These are phyloP conservation scores for Aspidapion aeneum DNA, from an alignment of 2,888 invertebrate genomes.

Conservation along the genomic window DNA sequence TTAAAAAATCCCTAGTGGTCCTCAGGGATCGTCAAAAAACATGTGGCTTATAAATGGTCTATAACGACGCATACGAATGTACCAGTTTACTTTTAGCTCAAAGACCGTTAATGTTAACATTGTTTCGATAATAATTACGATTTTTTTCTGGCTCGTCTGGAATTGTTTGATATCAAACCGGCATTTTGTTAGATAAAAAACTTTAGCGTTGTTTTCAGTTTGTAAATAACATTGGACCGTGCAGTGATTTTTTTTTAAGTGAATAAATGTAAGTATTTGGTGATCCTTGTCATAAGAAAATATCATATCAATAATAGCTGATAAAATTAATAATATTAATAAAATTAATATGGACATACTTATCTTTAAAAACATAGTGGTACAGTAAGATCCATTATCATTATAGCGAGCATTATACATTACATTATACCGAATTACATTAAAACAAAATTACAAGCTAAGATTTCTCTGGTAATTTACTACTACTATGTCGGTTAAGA, in stretches of 20 bases:
- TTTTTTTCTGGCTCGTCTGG: not conserved
- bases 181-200: not conserved
- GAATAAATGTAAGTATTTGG: not conserved
- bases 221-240: not conserved
- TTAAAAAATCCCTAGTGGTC: constrained; percentile 42
- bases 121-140: not conserved
- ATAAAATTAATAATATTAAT: too few relatives aligned
- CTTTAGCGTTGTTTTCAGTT: not conserved
- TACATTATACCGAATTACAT: too few relatives aligned
- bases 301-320: too few relatives aligned
- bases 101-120: too few relatives aligned
- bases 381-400: too few relatives aligned
- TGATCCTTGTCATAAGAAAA: too few relatives aligned
- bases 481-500: too few relatives aligned
- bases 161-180: not conserved
- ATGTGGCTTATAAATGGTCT: constrained; percentile 36
- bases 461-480: too few relatives aligned
- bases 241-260: not conserved
- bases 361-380: too few relatives aligned
- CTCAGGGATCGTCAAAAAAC: constrained; percentile 39
- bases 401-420: too few relatives aligned
- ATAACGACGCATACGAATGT: constrained; percentile 21
- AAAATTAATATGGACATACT: too few relatives aligned
- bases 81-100: constrained; percentile 15
- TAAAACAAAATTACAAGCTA: too few relatives aligned